Percentiles rank a stretch among this genome's conserved stretches.
These are phyloP conservation scores for Patella depressa DNA, from an alignment of 2,888 invertebrate genomes.

Conservation along the genomic window DNA sequence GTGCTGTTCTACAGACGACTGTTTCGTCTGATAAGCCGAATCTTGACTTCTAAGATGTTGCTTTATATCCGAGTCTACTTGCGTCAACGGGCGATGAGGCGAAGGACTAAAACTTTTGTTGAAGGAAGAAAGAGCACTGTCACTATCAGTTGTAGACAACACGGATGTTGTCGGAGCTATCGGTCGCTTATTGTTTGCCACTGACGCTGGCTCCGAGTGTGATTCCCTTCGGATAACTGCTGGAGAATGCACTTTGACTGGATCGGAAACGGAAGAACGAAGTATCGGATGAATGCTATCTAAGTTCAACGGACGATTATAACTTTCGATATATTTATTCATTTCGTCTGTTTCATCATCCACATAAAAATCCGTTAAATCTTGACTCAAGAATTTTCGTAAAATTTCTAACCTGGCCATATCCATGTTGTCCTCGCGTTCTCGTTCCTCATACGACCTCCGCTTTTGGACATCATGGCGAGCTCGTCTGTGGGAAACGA, in stretches of 20 bases:
- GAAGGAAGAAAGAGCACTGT: slow-evolving; percentile 33
- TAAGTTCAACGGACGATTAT: background rate
- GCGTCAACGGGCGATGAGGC: background rate
- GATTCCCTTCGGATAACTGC: background rate
- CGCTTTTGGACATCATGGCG: no score
- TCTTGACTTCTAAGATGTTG: slow-evolving; percentile 37
- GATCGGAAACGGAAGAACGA: background rate
- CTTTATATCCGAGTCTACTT: background rate
- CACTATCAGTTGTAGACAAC: slow-evolving; percentile 36
- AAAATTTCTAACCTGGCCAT: background rate
- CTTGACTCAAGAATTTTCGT: slow-evolving; percentile 1
- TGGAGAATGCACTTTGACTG: background rate
- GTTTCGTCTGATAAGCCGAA: slow-evolving; percentile 63
- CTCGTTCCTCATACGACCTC: no score
- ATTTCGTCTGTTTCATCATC: background rate
- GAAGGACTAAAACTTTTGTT: slow-evolving; percentile 31
- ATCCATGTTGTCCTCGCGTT: background rate
- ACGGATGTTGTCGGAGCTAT: background rate
- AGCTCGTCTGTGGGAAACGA: slow-evolving; percentile 8
- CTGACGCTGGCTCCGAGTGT: background rate
- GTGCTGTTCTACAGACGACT: slow-evolving; percentile 51
- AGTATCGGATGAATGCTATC: background rate
- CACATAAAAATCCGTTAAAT: background rate
- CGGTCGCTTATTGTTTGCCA: background rate
- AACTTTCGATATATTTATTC: background rate